A percentile compares a stretch with the other conserved stretches of the same genome.
Conservation (phyloP, 2,888 invertebrate species). For the Agriopis marginaria region DNA sequence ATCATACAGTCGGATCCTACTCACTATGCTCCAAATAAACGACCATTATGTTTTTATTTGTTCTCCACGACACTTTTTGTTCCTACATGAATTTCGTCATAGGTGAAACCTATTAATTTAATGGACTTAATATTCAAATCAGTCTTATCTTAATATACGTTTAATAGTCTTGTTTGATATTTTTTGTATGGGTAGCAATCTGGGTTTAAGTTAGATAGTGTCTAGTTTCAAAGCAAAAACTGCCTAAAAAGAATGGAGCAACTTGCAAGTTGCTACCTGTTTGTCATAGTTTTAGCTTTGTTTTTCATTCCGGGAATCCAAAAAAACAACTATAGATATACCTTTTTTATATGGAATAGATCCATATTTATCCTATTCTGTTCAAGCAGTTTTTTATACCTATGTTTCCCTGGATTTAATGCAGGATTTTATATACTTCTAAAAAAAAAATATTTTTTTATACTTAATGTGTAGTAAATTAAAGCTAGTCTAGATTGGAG, state of each 20-base stretch:
- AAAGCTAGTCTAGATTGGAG: constrained; percentile 3
- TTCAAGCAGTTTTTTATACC: no score
- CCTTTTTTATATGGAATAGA: no score
- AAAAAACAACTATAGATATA: no score
- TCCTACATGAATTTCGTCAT: constrained; percentile 8
- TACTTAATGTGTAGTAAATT: neutral
- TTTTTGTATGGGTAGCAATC: neutral
- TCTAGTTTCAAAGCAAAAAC: no score
- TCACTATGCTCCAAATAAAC: constrained; percentile 10
- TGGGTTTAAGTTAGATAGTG: neutral
- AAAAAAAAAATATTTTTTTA: no score
- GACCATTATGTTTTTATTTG: constrained; percentile 3
- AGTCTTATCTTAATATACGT: constrained; percentile 11
- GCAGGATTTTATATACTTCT: no score
- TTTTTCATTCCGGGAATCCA: no score
- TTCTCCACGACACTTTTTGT: constrained; percentile 5
- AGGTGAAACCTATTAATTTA: constrained; percentile 31
- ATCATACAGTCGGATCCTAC: constrained; percentile 14
- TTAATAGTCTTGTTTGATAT: constrained; percentile 7
- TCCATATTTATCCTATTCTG: no score
- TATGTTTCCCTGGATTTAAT: no score
- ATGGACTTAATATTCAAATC: constrained; percentile 36
- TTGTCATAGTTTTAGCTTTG: no score
- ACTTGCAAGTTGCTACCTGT: no score
- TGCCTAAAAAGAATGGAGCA: no score